A percentile compares a stretch with the other conserved stretches of the same genome.
phyloP scores from a whole-genome alignment of 1,140 invertebrate species.

The Steinernema feltiae region DNA sequence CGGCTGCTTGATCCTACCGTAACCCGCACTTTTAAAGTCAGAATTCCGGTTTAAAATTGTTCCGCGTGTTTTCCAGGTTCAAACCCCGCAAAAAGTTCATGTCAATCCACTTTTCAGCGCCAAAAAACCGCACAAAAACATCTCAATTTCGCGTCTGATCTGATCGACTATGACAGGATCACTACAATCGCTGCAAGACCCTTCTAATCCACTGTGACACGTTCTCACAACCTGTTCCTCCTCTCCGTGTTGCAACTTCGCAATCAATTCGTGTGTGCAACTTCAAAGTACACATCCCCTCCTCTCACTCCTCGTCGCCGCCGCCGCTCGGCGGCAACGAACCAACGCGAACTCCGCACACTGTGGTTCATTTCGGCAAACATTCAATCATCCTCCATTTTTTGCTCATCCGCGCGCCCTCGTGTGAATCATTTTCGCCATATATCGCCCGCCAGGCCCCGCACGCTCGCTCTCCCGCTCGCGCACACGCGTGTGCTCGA shows the following conservation, averaged over 20 bases:
- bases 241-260: not conserved
- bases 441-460: not conserved
- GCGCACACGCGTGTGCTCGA: too few species aligned
- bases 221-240: not conserved
- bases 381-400: conserved; percentile 12
- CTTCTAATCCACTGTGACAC: not conserved
- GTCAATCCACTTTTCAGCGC: too few species aligned
- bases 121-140: too few species aligned
- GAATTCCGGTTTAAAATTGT: too few species aligned
- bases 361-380: conserved; percentile 12
- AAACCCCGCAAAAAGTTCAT: too few species aligned
- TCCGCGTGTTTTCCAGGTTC: too few species aligned
- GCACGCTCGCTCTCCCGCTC: not conserved
- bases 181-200: not conserved
- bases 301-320: not conserved
- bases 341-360: not conserved
- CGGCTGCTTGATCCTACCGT: too few species aligned
- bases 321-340: not conserved
- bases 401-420: conserved; percentile 5
- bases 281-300: not conserved
- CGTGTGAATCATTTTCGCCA: conserved; percentile 15
- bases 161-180: too few species aligned
- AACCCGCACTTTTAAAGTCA: too few species aligned
- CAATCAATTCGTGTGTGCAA: not conserved
- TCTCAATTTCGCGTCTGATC: too few species aligned